phyloP scores from a whole-genome alignment of 2,888 invertebrate genomes.

The Sclerodermus sp. region DNA sequence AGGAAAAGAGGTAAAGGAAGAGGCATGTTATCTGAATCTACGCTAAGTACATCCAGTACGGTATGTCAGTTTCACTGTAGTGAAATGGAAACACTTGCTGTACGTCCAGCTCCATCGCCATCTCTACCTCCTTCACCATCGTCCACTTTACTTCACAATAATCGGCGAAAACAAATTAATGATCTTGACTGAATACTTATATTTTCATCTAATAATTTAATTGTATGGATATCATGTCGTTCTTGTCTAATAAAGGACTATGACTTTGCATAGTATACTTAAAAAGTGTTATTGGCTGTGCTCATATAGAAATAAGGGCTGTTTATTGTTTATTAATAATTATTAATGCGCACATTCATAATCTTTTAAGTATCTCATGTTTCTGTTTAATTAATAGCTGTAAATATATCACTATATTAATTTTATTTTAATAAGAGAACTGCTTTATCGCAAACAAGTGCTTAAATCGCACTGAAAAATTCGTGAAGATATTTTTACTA shows the following conservation, averaged over 20 bases:
- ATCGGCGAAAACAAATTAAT: constrained; percentile 29
- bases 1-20: constrained; percentile 33
- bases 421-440: not conserved
- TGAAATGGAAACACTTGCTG: constrained; percentile 49
- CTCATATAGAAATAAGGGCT: constrained; percentile 26
- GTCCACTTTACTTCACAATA: constrained; percentile 37
- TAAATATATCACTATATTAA: constrained; percentile 4
- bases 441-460: too few species aligned
- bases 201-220: constrained; percentile 8
- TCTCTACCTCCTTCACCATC: constrained; percentile 35
- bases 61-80: constrained; percentile 51
- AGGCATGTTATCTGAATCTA: constrained; percentile 51
- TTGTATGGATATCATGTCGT: constrained; percentile 7
- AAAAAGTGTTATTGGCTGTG: constrained; percentile 33
- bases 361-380: constrained; percentile 22
- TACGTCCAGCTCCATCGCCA: constrained; percentile 35
- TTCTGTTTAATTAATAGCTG: constrained; percentile 11
- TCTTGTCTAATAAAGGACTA: constrained; percentile 17
- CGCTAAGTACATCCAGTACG: constrained; percentile 52
- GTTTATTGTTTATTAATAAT: constrained; percentile 6
- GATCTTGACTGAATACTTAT: constrained; percentile 20
- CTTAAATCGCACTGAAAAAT: too few species aligned
- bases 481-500: too few species aligned
- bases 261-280: constrained; percentile 11
- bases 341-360: too few species aligned